Evolutionary conservation across 1,140 invertebrate genomes (phyloP).

Genomic region (Drosophila lacteicornis): DNA sequence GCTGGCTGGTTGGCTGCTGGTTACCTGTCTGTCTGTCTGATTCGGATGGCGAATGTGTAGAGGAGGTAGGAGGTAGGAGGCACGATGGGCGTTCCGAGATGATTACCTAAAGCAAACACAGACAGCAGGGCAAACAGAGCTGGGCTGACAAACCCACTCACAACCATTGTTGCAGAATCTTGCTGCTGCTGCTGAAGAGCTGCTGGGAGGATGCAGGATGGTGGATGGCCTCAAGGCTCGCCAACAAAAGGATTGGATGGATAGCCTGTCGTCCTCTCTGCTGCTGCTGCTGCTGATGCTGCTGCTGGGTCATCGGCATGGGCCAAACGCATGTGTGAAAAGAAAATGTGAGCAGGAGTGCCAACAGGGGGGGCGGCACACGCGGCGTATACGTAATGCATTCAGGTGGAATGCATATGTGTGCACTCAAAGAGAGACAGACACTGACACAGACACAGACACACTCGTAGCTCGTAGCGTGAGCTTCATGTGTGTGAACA

Average conservation of each 20-base stretch:
- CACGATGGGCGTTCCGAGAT: conserved; percentile 58
- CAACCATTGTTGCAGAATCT: conserved; percentile 70
- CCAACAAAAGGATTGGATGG: conserved; percentile 61
- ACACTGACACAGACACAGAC: conserved; percentile 13
- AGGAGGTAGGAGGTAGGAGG: not conserved
- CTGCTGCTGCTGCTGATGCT: not conserved
- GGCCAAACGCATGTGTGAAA: conserved; percentile 70
- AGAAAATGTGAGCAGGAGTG: conserved; percentile 46
- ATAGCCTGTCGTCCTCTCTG: conserved; percentile 33
- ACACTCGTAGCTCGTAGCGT: conserved; percentile 17
- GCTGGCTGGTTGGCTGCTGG: conserved; percentile 2
- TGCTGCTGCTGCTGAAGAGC: conserved; percentile 38
- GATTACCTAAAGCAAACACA: conserved; percentile 82
- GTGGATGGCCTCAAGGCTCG: conserved; percentile 72
- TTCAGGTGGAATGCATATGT: conserved; percentile 61
- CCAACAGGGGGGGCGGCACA: conserved; percentile 17
- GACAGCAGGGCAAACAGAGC: conserved; percentile 69
- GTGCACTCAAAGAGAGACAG: conserved; percentile 38
- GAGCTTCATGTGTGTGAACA: conserved; percentile 69
- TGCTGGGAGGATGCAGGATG: conserved; percentile 6
- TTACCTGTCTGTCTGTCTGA: conserved; percentile 30
- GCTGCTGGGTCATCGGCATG: conserved; percentile 35
- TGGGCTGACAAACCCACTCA: conserved; percentile 41
- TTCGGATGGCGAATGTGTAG: conserved; percentile 12
- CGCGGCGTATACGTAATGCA: conserved; percentile 75